These are phyloP conservation scores for Gymnocypris eckloni DNA, from an alignment of 2,797 vertebrate genomes.

Conservation along the genomic window DNA sequence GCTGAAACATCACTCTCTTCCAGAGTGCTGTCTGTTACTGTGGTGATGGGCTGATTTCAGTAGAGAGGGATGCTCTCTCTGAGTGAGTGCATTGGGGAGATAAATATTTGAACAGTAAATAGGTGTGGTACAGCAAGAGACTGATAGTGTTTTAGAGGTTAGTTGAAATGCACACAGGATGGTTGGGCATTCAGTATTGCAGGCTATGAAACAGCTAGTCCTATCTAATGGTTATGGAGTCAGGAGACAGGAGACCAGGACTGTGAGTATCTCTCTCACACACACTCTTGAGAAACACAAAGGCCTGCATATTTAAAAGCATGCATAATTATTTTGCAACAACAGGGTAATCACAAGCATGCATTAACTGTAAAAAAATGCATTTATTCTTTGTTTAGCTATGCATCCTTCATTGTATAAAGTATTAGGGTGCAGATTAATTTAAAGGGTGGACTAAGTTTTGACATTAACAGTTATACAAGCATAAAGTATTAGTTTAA, in stretches of 20 bases:
- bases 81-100: constrained; percentile 9
- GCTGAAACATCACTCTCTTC: constrained; percentile 1
- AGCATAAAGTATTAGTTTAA: neutral
- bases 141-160: constrained; percentile 7
- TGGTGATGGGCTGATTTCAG: constrained; percentile 49
- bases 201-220: constrained; percentile 94
- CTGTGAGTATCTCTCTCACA: constrained; percentile 86
- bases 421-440: neutral
- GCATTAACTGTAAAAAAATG: neutral
- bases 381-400: constrained; percentile 11
- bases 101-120: neutral
- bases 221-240: constrained; percentile 93
- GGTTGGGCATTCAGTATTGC: constrained; percentile 39
- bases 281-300: neutral
- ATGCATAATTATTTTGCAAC: neutral
- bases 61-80: constrained; percentile 31
- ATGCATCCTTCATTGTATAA: neutral
- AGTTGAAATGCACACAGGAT: constrained; percentile 30
- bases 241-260: constrained; percentile 91
- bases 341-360: neutral
- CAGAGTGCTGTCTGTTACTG: constrained; percentile 53
- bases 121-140: neutral
- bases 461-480: neutral
- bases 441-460: neutral
- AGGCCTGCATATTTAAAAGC: neutral